A percentile compares a stretch with the other conserved stretches of the same genome.
These are phyloP conservation scores for Uromys caudimaculatus DNA, from an alignment of 2,797 vertebrate species.

Conservation along the genomic window DNA sequence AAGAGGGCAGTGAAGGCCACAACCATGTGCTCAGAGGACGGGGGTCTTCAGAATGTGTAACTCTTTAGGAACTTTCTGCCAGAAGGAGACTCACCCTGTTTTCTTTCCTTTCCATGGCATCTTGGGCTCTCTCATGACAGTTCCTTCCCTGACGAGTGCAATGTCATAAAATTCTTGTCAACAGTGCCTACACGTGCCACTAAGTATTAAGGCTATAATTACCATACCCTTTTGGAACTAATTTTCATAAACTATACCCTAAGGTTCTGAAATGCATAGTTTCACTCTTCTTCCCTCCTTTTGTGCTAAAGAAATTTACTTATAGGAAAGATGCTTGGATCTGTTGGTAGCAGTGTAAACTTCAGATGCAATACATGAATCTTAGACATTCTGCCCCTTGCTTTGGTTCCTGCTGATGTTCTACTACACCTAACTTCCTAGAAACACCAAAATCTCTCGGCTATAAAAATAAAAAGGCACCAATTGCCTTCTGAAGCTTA, in stretches of 20 bases:
- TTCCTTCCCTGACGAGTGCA: conserved; percentile 78
- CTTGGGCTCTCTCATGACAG: conserved; percentile 80
- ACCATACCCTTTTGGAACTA: conserved; percentile 18
- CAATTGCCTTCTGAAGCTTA: not conserved
- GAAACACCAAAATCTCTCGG: not conserved
- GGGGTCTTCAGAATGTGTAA: conserved; percentile 82
- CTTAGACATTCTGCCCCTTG: not conserved
- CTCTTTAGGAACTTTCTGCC: conserved; percentile 85
- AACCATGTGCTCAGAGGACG: conserved; percentile 80
- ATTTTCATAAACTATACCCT: conserved; percentile 64
- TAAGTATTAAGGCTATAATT: conserved; percentile 59
- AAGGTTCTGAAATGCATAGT: conserved; percentile 38
- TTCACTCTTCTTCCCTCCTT: conserved; percentile 41
- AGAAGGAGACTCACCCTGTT: conserved; percentile 70
- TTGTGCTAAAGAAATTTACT: conserved; percentile 64
- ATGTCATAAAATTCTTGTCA: conserved; percentile 71
- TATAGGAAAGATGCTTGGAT: conserved; percentile 48
- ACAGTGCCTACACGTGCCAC: conserved; percentile 54
- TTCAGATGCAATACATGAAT: conserved; percentile 2
- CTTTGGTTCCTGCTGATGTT: not conserved
- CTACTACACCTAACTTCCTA: not conserved
- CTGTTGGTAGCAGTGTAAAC: conserved; percentile 42
- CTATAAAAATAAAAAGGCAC: conserved; percentile 41
- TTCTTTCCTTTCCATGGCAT: conserved; percentile 84
- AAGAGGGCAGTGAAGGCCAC: conserved; percentile 85